Conservation (phyloP, 2,888 invertebrate species). For the Ochlodes sylvanus region DNA sequence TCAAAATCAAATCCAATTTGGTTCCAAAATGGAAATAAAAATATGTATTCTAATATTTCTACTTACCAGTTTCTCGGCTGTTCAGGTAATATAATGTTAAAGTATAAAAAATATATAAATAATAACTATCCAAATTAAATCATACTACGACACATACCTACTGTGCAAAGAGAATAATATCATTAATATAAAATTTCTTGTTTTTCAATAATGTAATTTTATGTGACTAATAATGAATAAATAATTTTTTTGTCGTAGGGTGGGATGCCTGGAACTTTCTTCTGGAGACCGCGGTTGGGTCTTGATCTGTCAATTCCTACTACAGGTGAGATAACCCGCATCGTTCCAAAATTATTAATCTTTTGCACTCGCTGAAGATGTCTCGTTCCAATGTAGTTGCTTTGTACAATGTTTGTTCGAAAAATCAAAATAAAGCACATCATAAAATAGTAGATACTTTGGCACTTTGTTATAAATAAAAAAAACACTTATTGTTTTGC, state of each 20-base stretch:
- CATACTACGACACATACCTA: neutral
- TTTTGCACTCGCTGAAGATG: no score
- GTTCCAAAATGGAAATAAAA: constrained; percentile 18
- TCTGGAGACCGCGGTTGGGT: constrained; percentile 58
- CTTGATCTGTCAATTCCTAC: constrained; percentile 54
- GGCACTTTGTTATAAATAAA: neutral
- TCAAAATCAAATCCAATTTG: neutral
- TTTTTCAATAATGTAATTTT: no score
- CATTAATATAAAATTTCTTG: no score
- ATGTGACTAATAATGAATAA: no score
- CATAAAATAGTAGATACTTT: neutral
- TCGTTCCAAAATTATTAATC: neutral
- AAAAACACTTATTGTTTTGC: constrained; percentile 38
- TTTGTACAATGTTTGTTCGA: no score
- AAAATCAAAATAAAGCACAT: neutral
- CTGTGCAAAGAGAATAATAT: no score
- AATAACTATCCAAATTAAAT: neutral
- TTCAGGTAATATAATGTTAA: constrained; percentile 11
- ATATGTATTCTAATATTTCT: constrained; percentile 2
- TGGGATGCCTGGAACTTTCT: constrained; percentile 53
- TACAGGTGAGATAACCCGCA: constrained; percentile 46
- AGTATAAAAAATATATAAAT: neutral
- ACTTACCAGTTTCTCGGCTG: neutral
- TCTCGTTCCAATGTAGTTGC: no score
- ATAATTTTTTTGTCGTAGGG: constrained; percentile 44